Conservation (phyloP, 2,113 vertebrate species). For the Anarhynchus alexandrinus region DNA sequence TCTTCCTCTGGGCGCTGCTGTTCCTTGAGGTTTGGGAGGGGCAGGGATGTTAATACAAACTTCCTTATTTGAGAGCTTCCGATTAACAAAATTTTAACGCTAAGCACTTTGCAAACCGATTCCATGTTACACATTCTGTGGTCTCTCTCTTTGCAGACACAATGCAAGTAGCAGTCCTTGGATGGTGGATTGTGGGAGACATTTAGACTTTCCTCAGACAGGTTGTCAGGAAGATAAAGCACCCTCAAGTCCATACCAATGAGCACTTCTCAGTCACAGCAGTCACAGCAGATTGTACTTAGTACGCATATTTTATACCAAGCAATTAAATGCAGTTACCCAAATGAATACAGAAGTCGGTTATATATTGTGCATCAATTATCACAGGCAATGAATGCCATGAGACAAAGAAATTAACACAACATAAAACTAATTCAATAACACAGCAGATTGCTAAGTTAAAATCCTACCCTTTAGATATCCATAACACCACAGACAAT, state of each 20-base stretch:
- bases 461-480: slow-evolving; percentile 48
- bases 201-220: not conserved
- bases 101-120: not conserved
- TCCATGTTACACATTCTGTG: not conserved
- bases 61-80: not conserved
- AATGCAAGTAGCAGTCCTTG: not conserved
- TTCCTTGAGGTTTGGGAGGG: not conserved
- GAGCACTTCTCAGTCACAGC: slow-evolving; percentile 33
- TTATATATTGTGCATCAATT: slow-evolving; percentile 45
- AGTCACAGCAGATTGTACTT: slow-evolving; percentile 46
- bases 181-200: not conserved
- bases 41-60: not conserved
- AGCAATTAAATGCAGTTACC: slow-evolving; percentile 45
- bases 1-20: not conserved
- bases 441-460: slow-evolving; percentile 40
- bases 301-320: slow-evolving; percentile 29
- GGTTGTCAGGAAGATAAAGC: slow-evolving; percentile 37
- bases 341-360: slow-evolving; percentile 46
- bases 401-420: slow-evolving; percentile 46
- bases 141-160: not conserved
- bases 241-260: not conserved
- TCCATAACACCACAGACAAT: not conserved
- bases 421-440: slow-evolving; percentile 61
- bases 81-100: not conserved
- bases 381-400: slow-evolving; percentile 30